phyloP scores from a whole-genome alignment of 2,888 invertebrate genomes.

The Phasia obesa region DNA sequence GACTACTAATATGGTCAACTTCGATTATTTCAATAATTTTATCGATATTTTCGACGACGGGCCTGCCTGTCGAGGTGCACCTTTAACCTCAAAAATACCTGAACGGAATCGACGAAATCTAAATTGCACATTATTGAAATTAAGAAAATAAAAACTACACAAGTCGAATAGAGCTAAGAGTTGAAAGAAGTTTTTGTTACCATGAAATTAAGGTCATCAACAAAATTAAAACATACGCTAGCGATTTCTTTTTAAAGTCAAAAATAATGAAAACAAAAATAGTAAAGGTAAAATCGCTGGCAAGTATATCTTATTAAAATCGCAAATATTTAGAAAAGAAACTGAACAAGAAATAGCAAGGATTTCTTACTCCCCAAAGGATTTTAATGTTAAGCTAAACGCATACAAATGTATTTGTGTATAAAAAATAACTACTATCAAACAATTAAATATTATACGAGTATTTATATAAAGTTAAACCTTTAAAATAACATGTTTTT shows the following conservation, averaged over 20 bases:
- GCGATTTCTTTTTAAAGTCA: conserved; percentile 31
- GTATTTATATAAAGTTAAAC: too few relatives aligned
- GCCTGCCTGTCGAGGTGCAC: too few relatives aligned
- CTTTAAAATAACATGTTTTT: too few relatives aligned
- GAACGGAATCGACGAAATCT: too few relatives aligned
- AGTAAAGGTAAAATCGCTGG: conserved; percentile 9
- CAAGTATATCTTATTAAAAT: conserved; percentile 53
- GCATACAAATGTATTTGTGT: neutral
- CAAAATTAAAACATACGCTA: too few relatives aligned
- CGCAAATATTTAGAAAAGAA: conserved; percentile 22
- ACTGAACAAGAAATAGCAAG: neutral
- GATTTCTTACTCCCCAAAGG: conserved; percentile 1
- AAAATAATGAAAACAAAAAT: conserved; percentile 17
- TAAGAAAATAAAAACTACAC: conserved; percentile 41
- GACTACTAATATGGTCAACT: too few relatives aligned
- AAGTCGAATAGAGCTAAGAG: conserved; percentile 36
- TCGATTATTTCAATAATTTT: too few relatives aligned
- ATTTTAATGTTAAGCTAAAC: conserved; percentile 5
- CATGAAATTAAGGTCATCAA: conserved; percentile 57
- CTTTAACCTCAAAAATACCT: too few relatives aligned
- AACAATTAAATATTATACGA: neutral
- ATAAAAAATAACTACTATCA: neutral
- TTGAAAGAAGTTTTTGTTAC: conserved; percentile 34
- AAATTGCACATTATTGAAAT: too few relatives aligned
- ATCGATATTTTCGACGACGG: too few relatives aligned